Base-by-base conservation (phyloP, 2,113 vertebrate species). In the Notarius quadriscutis region DNA sequence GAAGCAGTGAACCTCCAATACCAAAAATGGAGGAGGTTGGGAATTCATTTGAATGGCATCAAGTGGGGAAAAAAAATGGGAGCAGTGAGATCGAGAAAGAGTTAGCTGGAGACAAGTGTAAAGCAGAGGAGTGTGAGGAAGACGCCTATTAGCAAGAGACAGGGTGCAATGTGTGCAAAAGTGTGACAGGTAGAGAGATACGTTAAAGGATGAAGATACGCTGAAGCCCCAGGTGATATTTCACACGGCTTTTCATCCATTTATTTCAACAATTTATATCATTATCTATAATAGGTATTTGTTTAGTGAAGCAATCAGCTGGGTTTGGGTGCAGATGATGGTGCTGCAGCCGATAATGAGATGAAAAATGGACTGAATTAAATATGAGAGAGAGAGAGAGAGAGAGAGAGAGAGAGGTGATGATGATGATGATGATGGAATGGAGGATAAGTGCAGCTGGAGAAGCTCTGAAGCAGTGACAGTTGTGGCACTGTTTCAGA, bases 221-320 rank as follows among this genome's bases (percentile, higher is more conserved):
- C 72, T 58, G 51, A 87, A 88, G 83, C 7, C 6, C 25, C 51
- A 0, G 77, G 41, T 1, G 14, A 83, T 69, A 69, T 83, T 83
- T 50, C 63, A 30, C 7, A 84, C n/a, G 14, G 82, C 72, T 53
- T 30, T 71, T 81, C 55, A 77, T 51, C 72, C 30, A 77, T 53
- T 87, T 65, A 53, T 74, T 88, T 63, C 25, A 86, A 85, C 91
- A 91, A 91, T 93, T 95, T 92, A 93, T 91, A 92, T 93, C 90
- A 92, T 89, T 92, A 58, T 77, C 89, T 88, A 90, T 93, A 93
- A 94, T 93, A 92, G 92, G 94, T 90, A 93, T 93, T 91, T 91
- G 90, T 92, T 93, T 92, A 93, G 92, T 89, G 89, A 91, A 91
- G 92, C 91, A 93, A 93, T 94, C 92, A 92, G 92, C 90, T 71